Base-by-base conservation (phyloP, 2,888 invertebrate species). In the Parnassius glacialis region DNA sequence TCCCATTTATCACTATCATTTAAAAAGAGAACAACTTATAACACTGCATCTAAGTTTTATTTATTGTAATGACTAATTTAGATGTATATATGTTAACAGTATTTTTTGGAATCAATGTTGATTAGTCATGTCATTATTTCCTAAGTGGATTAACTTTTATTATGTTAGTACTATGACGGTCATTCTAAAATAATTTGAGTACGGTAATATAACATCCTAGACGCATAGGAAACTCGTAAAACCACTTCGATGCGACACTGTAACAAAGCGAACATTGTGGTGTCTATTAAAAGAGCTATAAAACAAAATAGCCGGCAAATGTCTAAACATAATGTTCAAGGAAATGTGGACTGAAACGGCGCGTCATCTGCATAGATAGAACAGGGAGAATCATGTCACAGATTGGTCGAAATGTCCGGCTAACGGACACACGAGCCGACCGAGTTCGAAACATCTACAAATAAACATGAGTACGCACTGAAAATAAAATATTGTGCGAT, bases 401-500 rank as follows among this genome's bases (percentile, higher is more conserved):
- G 70, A 72, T 74, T 69, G 73, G 78, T 74, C 72, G 69, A 76
- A 73, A 74, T 77, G 76, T 74, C 74, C 72, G 73, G 65, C 71
- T 67, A 61, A 65, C 59, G 61, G 64, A 64, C 66, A 67, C 65
- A 65, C 65, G 66, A 66, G 64, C 63, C 64, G 64, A 53, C 64
- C 64, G 63, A 64, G 71, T 65, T 67, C 75, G 73, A 76, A 73
- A 76, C 75, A 81, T 84, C 87, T 82, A 83, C 84, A 81, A 87
- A 88, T 87, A 87, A 86, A 87, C 83, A 77, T 75, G 81, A 84
- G 83, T 86, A 85, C 85, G 80, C 78, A 85, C 83, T 84, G 84
- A 84, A 87, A 90, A 87, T 90, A 89, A 87, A 87, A 88, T 85
- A 85, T 81, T 81, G 81, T 84, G 83, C 83, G 85, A 87, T 88